These are phyloP conservation scores for cattle (Bos taurus) DNA, from an alignment of 2,113 vertebrate species.

Conservation along the genomic window DNA sequence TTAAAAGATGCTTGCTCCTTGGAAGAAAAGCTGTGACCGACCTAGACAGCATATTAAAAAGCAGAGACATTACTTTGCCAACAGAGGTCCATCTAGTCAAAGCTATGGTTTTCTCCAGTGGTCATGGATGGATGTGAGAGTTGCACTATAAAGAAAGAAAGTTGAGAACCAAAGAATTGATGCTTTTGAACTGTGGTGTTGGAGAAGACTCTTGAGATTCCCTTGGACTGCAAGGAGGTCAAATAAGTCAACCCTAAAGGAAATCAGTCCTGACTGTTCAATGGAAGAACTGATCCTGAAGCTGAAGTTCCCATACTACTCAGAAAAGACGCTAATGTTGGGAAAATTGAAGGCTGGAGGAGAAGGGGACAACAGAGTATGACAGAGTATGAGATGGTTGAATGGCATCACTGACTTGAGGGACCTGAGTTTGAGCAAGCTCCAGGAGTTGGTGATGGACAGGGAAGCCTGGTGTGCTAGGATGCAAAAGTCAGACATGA, in stretches of 20 bases:
- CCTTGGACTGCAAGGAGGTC: not conserved
- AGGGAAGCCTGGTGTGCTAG: not conserved
- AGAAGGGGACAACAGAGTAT: not conserved
- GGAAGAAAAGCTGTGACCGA: not conserved
- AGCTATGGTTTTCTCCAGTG: not conserved
- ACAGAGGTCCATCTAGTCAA: not conserved
- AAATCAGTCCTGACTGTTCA: not conserved
- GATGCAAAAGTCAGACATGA: not conserved
- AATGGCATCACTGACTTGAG: not conserved
- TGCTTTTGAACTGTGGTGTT: not conserved
- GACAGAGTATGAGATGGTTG: not conserved
- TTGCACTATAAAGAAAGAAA: not conserved
- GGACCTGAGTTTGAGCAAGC: not conserved
- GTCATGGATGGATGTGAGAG: not conserved
- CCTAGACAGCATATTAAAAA: not conserved
- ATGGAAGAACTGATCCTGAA: not conserved
- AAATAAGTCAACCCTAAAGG: not conserved
- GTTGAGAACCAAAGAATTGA: not conserved
- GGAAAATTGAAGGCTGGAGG: not conserved
- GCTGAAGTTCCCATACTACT: not conserved
- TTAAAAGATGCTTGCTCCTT: not conserved
- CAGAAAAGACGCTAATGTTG: not conserved
- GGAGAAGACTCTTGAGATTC: not conserved
- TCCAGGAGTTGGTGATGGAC: not conserved
- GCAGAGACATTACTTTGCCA: not conserved